phyloP scores from a whole-genome alignment of 2,797 vertebrate species.

The Brachyalestes nurse region DNA sequence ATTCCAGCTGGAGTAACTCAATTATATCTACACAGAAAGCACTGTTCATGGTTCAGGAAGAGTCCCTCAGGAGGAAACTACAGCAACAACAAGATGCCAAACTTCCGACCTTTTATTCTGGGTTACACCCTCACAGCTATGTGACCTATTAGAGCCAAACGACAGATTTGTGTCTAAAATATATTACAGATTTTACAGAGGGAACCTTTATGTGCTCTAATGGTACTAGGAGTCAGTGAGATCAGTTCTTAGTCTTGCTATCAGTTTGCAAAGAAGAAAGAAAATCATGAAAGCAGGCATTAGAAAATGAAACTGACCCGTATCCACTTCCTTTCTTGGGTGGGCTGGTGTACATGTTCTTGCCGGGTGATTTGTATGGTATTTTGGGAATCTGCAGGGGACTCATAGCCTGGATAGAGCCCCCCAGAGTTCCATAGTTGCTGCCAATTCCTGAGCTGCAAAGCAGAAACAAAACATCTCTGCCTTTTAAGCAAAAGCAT shows the following conservation, averaged over 20 bases:
- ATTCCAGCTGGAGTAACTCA: not conserved
- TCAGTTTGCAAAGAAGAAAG: not conserved
- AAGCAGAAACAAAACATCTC: slow-evolving; percentile 23
- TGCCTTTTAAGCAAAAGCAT: not conserved
- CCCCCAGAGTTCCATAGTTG: slow-evolving; percentile 87
- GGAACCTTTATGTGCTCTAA: not conserved
- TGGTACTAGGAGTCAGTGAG: not conserved
- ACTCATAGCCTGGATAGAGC: slow-evolving; percentile 81
- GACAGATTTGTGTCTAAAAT: slow-evolving; percentile 4
- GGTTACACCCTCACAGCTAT: not conserved
- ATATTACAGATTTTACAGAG: not conserved
- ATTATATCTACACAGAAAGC: not conserved
- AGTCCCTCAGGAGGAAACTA: slow-evolving; percentile 13
- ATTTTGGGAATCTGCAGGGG: slow-evolving; percentile 67
- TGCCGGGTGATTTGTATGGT: slow-evolving; percentile 75
- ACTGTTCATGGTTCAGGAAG: slow-evolving; percentile 11
- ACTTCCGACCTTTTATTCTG: not conserved
- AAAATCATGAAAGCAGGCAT: slow-evolving; percentile 13
- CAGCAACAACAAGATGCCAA: not conserved
- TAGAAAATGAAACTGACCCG: slow-evolving; percentile 71
- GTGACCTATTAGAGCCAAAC: slow-evolving; percentile 18
- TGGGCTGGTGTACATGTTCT: slow-evolving; percentile 86
- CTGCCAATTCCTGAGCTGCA: slow-evolving; percentile 84
- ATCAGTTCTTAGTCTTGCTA: not conserved
- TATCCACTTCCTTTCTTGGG: slow-evolving; percentile 88